Percentiles rank a stretch among this genome's conserved stretches.
Conservation (phyloP, 2,888 invertebrate species). For the Horisme vitalbata region DNA sequence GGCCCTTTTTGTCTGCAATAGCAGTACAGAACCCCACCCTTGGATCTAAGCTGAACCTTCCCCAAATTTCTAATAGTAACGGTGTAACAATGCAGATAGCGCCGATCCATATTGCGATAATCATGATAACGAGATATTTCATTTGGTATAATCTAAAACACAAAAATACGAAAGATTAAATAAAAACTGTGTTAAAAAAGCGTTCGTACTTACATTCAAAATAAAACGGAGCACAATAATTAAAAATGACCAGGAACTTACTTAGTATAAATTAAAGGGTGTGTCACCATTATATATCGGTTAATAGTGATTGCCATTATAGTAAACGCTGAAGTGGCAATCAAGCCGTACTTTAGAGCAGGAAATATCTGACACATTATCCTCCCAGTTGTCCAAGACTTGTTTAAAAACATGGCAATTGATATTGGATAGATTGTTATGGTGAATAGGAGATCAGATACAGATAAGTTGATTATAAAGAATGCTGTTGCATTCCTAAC, state of each 20-base stretch:
- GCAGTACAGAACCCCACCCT: constrained; percentile 20
- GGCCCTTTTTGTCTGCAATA: constrained; percentile 14
- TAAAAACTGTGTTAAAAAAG: too few relatives aligned
- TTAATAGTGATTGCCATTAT: constrained; percentile 27
- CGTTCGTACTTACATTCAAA: not conserved
- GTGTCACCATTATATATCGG: constrained; percentile 26
- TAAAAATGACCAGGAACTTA: too few relatives aligned
- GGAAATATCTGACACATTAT: constrained; percentile 19
- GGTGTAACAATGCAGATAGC: constrained; percentile 12
- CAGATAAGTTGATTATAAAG: constrained; percentile 28
- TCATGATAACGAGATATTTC: constrained; percentile 24
- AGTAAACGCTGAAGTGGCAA: constrained; percentile 10
- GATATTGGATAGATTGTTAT: constrained; percentile 16
- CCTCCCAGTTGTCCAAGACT: constrained; percentile 22
- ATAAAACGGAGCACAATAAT: not conserved
- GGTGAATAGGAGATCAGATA: constrained; percentile 24
- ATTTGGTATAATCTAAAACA: constrained; percentile 26
- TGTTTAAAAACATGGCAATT: constrained; percentile 7
- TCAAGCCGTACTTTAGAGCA: constrained; percentile 10
- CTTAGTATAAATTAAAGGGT: constrained; percentile 23
- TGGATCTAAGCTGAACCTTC: constrained; percentile 24
- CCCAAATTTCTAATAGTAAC: constrained; percentile 20
- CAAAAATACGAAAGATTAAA: not conserved
- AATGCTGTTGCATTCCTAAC: constrained; percentile 28
- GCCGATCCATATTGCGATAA: constrained; percentile 23